A percentile compares a stretch with the other conserved stretches of the same genome.
Evolutionary conservation across 2,797 vertebrate genomes (phyloP).

Genomic region (Enteromius thamalakanensis): DNA sequence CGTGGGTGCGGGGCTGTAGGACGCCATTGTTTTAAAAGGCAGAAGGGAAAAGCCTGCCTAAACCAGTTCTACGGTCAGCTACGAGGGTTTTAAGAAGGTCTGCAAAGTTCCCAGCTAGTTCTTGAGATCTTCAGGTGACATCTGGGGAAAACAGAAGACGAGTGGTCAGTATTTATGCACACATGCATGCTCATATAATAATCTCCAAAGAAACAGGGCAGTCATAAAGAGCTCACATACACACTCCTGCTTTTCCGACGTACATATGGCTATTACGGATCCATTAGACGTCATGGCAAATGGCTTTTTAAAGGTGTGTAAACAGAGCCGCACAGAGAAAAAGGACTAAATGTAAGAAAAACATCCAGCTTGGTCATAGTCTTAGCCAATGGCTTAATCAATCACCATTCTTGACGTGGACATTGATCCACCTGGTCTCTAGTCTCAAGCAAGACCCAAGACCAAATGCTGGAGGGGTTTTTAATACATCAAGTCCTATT

Average conservation of each 20-base stretch:
- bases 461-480: slow-evolving; percentile 13
- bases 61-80: slow-evolving; percentile 43
- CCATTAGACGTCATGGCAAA: slow-evolving; percentile 74
- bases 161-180: slow-evolving; percentile 7
- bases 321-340: slow-evolving; percentile 69
- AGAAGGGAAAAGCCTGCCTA: not conserved
- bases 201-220: slow-evolving; percentile 31
- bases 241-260: slow-evolving; percentile 53
- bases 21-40: slow-evolving; percentile 70
- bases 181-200: slow-evolving; percentile 17
- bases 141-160: slow-evolving; percentile 67
- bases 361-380: slow-evolving; percentile 61
- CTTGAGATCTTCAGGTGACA: slow-evolving; percentile 64
- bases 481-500: slow-evolving; percentile 35
- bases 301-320: slow-evolving; percentile 77
- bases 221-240: slow-evolving; percentile 47
- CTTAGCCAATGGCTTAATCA: slow-evolving; percentile 24
- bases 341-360: slow-evolving; percentile 63
- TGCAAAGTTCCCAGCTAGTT: slow-evolving; percentile 48
- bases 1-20: slow-evolving; percentile 64
- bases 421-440: slow-evolving; percentile 8
- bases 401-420: not conserved
- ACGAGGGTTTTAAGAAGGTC: slow-evolving; percentile 35
- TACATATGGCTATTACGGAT: slow-evolving; percentile 64
- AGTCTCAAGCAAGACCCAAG: slow-evolving; percentile 9